These are phyloP conservation scores for Ailuropoda melanoleuca DNA, from an alignment of 2,113 vertebrate genomes.

Conservation along the genomic window DNA sequence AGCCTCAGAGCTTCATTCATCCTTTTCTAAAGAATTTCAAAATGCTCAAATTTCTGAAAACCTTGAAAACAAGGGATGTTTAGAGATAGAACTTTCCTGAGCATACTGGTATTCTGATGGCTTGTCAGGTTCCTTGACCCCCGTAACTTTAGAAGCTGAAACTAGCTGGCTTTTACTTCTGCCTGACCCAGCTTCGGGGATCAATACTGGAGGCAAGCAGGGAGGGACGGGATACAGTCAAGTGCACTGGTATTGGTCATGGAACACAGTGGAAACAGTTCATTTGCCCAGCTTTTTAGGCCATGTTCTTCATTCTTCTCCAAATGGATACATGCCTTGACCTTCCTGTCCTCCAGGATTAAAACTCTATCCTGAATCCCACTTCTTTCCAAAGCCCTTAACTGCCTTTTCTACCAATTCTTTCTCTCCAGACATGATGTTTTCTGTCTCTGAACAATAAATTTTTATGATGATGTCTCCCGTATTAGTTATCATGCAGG, in stretches of 20 bases:
- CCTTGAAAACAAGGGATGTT: not conserved
- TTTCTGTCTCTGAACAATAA: not conserved
- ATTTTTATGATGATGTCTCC: not conserved
- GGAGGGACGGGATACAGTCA: accelerated
- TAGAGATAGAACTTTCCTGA: not conserved
- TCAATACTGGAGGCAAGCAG: not conserved
- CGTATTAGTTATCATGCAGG: not conserved
- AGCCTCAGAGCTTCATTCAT: not conserved
- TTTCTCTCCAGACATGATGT: not conserved
- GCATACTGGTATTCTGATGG: not conserved
- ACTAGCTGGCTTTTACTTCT: not conserved
- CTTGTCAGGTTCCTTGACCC: not conserved
- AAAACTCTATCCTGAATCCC: not conserved
- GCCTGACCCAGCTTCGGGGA: not conserved
- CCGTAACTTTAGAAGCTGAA: not conserved
- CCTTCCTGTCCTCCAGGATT: not conserved
- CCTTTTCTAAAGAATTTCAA: not conserved
- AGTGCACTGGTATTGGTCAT: not conserved
- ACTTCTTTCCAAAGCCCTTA: not conserved
- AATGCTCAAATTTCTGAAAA: not conserved
- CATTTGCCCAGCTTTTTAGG: not conserved
- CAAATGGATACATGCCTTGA: not conserved
- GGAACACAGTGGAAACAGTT: not conserved
- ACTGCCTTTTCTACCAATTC: not conserved
- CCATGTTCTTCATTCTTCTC: not conserved